Base-by-base conservation (phyloP, 2,797 vertebrate species). In the Crocodylus rhombifer region DNA sequence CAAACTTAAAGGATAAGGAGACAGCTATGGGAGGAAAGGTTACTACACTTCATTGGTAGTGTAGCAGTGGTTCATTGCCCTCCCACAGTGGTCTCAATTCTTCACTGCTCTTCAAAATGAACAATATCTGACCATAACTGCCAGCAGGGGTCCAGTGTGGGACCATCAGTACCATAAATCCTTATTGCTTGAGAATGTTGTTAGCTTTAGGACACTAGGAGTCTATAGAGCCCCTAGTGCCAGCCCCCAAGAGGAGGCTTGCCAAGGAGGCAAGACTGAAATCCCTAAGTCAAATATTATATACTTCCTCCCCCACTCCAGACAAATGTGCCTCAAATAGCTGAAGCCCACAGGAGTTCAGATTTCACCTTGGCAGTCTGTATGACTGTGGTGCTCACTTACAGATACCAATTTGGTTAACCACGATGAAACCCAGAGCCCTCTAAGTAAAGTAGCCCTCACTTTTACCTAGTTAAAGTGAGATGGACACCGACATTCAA, bases 321-420 rank as follows among this genome's bases (percentile, higher is more conserved):
- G 33, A 60, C 69, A 73, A 65, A 21, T 33, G 18, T 67, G n/a
- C 73, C 58, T 80, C 82, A 76, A 60, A 56, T 64, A 79, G 62
- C 13, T 55, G 23, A 80, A 79, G 51, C 76, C 79, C 57, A 63
- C 33, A 64, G 83, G 58, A 58, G 56, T 58, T 23, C 56, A 42
- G 0, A 28, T 91, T 82, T 60, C 25, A 28, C 4, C 21, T 67
- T n/a, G 17, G 10, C 18, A 42, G 42, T 42, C 42, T 42, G 42
- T 42, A 42, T 42, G 42, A 42, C 42, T 42, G 8, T 42, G 42
- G 16, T 77, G 80, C 63, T 73, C 55, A 16, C n/a, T 8, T 80
- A 69, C 64, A 81, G 80, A 81, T 9, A 42, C n/a, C 0, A 0
- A 4, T 3, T 12, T 77, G 28, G 42, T 42, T 42, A 42, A 2